Percentiles rank a stretch among this genome's conserved stretches.
Conservation (phyloP, 2,113 vertebrate species). For the Rhea americana region DNA sequence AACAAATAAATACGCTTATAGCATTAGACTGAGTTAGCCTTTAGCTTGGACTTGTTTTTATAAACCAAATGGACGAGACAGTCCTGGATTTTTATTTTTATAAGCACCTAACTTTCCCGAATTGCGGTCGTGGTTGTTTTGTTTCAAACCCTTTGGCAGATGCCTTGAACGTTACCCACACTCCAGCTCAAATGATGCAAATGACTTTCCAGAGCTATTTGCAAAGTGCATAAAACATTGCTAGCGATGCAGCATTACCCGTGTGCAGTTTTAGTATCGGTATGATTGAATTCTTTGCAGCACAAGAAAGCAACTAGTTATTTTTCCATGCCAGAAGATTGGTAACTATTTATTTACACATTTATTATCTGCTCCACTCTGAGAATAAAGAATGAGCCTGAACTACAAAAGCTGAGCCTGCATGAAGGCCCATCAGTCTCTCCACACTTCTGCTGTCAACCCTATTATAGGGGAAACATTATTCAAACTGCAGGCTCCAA, state of each 20-base stretch:
- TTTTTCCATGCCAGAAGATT: slow-evolving; percentile 71
- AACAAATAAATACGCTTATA: not conserved
- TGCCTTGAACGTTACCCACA: not conserved
- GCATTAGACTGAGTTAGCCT: not conserved
- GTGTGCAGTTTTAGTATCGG: not conserved
- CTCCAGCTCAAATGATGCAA: not conserved
- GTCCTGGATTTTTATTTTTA: not conserved
- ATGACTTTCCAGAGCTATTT: not conserved
- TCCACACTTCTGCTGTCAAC: slow-evolving; percentile 99
- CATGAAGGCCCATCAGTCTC: slow-evolving; percentile 93
- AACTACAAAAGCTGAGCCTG: slow-evolving; percentile 77
- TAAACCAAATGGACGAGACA: not conserved
- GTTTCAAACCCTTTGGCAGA: not conserved
- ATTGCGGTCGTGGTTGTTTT: not conserved
- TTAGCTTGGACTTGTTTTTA: not conserved
- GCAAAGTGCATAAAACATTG: not conserved
- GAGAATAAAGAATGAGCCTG: slow-evolving; percentile 81
- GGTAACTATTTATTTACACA: slow-evolving; percentile 78
- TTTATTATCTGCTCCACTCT: slow-evolving; percentile 75
- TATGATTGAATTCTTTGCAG: slow-evolving; percentile 57
- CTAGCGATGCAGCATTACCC: not conserved
- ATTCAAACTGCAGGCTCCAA: slow-evolving; percentile 84
- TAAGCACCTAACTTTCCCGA: not conserved
- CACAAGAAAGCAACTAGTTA: slow-evolving; percentile 70
- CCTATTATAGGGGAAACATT: slow-evolving; percentile 89